Percentiles rank a stretch among this genome's conserved stretches.
phyloP scores from a whole-genome alignment of 2,797 vertebrate genomes.

The Graptemys geographica region DNA sequence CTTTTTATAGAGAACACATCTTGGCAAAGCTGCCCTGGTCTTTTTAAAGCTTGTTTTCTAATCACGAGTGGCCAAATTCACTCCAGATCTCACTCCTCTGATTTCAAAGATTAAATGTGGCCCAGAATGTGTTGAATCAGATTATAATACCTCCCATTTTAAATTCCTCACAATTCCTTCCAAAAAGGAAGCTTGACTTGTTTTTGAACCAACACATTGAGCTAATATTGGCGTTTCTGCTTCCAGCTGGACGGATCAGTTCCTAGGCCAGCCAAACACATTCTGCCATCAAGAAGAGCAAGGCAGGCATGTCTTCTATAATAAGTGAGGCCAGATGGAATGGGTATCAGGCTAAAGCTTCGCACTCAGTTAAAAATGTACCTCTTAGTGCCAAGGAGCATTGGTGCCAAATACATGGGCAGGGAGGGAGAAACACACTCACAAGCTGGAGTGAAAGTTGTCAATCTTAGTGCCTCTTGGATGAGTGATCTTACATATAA shows the following conservation, averaged over 20 bases:
- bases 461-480: accelerated
- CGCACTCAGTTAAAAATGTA: background rate
- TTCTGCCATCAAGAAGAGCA: background rate
- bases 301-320: background rate
- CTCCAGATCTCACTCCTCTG: background rate
- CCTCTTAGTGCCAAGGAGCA: background rate
- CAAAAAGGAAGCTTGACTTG: background rate
- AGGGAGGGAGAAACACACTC: accelerated
- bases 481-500: background rate
- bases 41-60: background rate
- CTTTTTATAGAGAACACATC: background rate
- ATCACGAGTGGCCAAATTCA: background rate
- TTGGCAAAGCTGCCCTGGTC: background rate
- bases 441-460: background rate
- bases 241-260: constrained; percentile 30
- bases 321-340: constrained; percentile 11
- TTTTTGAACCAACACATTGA: background rate
- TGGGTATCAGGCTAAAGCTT: background rate
- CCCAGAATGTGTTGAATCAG: background rate
- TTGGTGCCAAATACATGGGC: background rate
- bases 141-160: background rate
- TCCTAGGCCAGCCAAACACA: background rate
- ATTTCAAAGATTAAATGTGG: background rate
- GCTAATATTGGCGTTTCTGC: background rate
- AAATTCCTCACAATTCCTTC: background rate